Evolutionary conservation across 2,797 vertebrate genomes (phyloP), one percentile per base, ranked within the genome.

Genomic region (Stomatorhinus walkeri): DNA sequence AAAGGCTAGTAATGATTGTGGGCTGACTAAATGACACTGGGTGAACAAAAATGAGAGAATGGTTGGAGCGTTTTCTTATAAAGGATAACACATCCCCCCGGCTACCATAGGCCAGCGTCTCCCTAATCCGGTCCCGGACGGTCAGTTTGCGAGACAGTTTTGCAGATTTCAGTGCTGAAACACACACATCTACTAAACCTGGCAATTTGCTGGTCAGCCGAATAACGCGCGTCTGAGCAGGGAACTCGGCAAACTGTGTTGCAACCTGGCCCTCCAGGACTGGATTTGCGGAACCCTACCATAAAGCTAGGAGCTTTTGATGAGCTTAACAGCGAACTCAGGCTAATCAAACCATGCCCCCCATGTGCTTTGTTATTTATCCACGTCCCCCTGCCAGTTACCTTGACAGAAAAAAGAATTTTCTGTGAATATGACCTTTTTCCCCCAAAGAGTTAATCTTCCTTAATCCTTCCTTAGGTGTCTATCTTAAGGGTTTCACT

Each of bases 371-470:
- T 54, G 49, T 28, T 54, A 87, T 59, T 59, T 32, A 87, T 19
- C 16, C 32, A 43, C 51, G 32, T 87, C 32, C n/a, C 6, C 40
- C 52, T 36, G 12, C 4, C 28, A 6, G 76, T 6, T 81, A 46
- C 16, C 19, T n/a, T 2, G 22, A 48, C 46, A 8, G 24, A 22
- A 91, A 43, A 79, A 81, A n/a, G 0, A 36, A 79, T 0, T 3
- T 36, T 89, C 91, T 89, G 90, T 91, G 91, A 5, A 79, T 68
- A 92, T 89, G 91, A 89, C 90, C 76, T 40, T 89, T 86, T 85
- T 76, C 24, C 28, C 48, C 14, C 48, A 16, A 86, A 90, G 79
- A 86, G 89, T 90, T 89, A 36, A 72, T 72, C 64, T 72, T 36
- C 64, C 64, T 36, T 72, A 72, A 72, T 72, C 64, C 12, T 6